Evolutionary conservation across 2,113 vertebrate species (phyloP).

Genomic region (Lamprotornis superbus): DNA sequence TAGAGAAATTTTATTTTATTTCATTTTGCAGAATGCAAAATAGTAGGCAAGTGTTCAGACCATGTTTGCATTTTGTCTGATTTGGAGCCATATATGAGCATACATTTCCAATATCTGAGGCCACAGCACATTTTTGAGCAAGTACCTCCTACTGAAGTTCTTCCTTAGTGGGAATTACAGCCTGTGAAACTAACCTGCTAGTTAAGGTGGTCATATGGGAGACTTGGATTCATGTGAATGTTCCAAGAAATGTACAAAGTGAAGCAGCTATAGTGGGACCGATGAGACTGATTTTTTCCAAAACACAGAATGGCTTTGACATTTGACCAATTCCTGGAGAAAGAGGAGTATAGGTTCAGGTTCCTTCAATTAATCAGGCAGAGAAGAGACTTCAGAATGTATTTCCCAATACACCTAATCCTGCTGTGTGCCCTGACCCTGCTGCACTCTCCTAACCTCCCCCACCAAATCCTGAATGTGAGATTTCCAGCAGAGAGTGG

Average conservation of each 20-base stretch:
- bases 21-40: not conserved
- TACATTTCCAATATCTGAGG: not conserved
- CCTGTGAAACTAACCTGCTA: not conserved
- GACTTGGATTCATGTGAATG: not conserved
- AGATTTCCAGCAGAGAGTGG: not conserved
- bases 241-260: not conserved
- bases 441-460: not conserved
- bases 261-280: not conserved
- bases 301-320: not conserved
- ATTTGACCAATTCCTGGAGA: not conserved
- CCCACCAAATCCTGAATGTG: not conserved
- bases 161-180: not conserved
- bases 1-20: not conserved
- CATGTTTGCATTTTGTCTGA: not conserved
- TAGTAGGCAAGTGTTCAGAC: not conserved
- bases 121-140: not conserved
- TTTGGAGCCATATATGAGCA: not conserved
- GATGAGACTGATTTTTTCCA: conserved; percentile 7
- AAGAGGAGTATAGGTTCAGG: not conserved
- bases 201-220: not conserved
- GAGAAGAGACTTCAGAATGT: not conserved
- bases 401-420: not conserved
- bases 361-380: not conserved
- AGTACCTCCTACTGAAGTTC: not conserved
- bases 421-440: conserved; percentile 5